phyloP scores from a whole-genome alignment of 2,113 vertebrate species.

The Elanus axillaris region DNA sequence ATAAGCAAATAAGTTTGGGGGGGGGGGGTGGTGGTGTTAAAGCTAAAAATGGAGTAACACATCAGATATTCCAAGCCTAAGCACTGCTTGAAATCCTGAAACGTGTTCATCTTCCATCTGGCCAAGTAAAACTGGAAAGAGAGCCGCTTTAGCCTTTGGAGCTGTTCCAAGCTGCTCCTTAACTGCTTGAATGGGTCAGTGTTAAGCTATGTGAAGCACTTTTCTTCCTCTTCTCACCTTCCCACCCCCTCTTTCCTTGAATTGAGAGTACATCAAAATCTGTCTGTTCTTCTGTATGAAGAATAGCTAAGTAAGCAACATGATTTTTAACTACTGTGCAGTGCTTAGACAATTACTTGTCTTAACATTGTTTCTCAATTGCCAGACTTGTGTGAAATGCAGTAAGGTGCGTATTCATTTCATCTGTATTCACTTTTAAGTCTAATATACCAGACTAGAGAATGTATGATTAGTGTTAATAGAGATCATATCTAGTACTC shows the following conservation, averaged over 20 bases:
- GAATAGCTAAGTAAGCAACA: not conserved
- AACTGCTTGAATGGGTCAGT: slow-evolving; percentile 9
- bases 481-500: not conserved
- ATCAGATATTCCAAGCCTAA: not conserved
- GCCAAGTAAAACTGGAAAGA: not conserved
- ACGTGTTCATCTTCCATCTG: not conserved
- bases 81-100: not conserved
- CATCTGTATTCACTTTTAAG: not conserved
- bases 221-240: slow-evolving; percentile 24
- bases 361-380: not conserved
- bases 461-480: not conserved
- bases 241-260: not conserved
- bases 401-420: not conserved
- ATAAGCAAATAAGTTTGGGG: not conserved
- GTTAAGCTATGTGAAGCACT: slow-evolving; percentile 24
- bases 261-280: not conserved
- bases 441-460: not conserved
- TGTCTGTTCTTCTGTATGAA: not conserved
- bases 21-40: too few species aligned
- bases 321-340: not conserved
- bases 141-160: slow-evolving; percentile 25
- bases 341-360: not conserved
- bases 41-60: not conserved
- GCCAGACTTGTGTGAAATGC: not conserved
- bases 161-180: not conserved